A percentile compares a stretch with the other conserved stretches of the same genome.
These are phyloP conservation scores for Zophobas morio DNA, from an alignment of 1,140 invertebrate species.

Conservation along the genomic window DNA sequence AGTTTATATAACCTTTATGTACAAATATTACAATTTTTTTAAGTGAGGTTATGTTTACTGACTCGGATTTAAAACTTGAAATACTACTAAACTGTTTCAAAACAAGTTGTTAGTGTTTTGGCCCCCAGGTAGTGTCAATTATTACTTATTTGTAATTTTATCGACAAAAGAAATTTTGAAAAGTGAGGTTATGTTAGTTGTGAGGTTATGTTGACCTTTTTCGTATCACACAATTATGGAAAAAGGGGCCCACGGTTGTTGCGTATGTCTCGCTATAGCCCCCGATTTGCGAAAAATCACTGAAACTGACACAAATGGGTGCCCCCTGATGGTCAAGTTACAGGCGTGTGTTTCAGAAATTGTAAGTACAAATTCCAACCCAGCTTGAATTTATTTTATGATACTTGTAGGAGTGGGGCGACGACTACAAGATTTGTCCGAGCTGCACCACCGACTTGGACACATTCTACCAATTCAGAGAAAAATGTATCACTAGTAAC, in stretches of 20 bases:
- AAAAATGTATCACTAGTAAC: no score
- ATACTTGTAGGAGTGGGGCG: constrained; percentile 52
- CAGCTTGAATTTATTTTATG: background rate
- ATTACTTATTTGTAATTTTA: no score
- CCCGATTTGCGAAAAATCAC: background rate
- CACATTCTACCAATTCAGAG: no score
- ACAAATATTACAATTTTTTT: no score
- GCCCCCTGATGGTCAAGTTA: background rate
- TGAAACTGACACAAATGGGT: background rate
- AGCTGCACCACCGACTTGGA: constrained; percentile 23
- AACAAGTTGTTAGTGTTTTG: no score
- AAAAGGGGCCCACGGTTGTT: background rate
- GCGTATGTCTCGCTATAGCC: background rate
- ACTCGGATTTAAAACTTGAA: no score
- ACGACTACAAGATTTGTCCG: constrained; percentile 52
- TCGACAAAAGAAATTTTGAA: background rate
- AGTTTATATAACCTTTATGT: no score
- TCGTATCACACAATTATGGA: background rate
- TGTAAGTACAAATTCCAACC: constrained; percentile 45
- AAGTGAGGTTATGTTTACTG: no score
- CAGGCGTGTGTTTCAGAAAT: constrained; percentile 53
- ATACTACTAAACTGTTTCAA: no score
- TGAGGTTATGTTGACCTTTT: background rate
- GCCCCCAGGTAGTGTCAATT: no score
- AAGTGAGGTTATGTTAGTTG: background rate